These are phyloP conservation scores for Harpalus rufipes DNA, from an alignment of 2,888 invertebrate species.

Conservation along the genomic window DNA sequence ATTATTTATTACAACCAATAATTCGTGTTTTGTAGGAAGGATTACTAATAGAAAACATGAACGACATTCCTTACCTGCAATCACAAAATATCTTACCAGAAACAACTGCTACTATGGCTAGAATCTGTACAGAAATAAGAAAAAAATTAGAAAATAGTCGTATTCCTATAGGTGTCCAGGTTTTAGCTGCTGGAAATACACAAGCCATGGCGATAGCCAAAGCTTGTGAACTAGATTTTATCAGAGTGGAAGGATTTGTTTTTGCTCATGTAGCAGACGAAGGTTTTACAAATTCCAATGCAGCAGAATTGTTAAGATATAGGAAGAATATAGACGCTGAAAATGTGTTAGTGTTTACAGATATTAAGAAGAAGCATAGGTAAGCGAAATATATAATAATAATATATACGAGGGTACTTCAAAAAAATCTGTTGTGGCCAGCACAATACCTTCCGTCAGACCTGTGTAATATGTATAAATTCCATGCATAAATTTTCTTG, in stretches of 20 bases:
- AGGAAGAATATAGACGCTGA: constrained; percentile 84
- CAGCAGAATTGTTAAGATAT: constrained; percentile 86
- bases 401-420: too few relatives aligned
- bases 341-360: constrained; percentile 84
- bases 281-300: constrained; percentile 87
- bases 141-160: constrained; percentile 76
- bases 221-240: constrained; percentile 84
- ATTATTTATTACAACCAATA: too few relatives aligned
- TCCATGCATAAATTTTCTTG: too few relatives aligned
- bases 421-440: too few relatives aligned
- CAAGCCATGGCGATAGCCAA: constrained; percentile 88
- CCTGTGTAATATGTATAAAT: too few relatives aligned
- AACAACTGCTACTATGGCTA: constrained; percentile 84
- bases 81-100: constrained; percentile 82
- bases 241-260: constrained; percentile 88
- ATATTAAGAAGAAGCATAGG: constrained; percentile 93
- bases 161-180: constrained; percentile 82
- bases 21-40: constrained; percentile 79
- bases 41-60: constrained; percentile 88
- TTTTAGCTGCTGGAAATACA: constrained; percentile 87
- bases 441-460: too few relatives aligned
- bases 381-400: constrained; percentile 71
- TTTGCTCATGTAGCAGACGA: constrained; percentile 91
- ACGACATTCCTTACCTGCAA: constrained; percentile 86
- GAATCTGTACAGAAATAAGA: constrained; percentile 81